Evolutionary conservation across 1,140 invertebrate species (phyloP).

Genomic region (Hyles euphorbiae): DNA sequence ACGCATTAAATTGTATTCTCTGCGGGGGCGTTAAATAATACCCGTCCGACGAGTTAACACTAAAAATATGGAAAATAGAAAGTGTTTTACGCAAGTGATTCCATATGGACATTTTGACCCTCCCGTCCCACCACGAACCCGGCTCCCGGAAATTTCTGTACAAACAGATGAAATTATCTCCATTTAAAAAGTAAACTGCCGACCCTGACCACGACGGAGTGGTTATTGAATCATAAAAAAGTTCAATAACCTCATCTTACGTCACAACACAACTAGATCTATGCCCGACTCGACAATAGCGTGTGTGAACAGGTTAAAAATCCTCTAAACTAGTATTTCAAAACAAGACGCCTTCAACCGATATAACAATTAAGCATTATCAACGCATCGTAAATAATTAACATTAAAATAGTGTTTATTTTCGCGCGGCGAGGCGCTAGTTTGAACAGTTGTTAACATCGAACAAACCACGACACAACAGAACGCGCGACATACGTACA

Average conservation of each 20-base stretch:
- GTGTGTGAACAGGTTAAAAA: no score
- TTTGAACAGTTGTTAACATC: constrained; percentile 8
- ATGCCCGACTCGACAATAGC: no score
- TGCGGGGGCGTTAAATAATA: constrained; percentile 6
- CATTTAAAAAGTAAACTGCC: background rate
- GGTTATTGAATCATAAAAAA: constrained; percentile 16
- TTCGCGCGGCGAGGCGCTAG: background rate
- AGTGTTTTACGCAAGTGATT: background rate
- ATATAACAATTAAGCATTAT: background rate
- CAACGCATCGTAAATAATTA: constrained; percentile 2
- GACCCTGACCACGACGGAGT: background rate
- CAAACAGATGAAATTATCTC: background rate
- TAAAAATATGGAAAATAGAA: constrained; percentile 4
- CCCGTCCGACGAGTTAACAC: background rate
- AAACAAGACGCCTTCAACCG: background rate
- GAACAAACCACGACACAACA: constrained; percentile 7
- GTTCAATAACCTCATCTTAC: constrained; percentile 18
- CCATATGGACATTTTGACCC: background rate
- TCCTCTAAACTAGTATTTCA: no score
- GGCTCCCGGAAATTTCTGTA: background rate
- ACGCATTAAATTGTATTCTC: background rate
- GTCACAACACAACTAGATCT: background rate
- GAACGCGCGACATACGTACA: background rate
- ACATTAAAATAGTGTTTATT: background rate
- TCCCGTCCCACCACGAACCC: background rate